A percentile compares a stretch with the other conserved stretches of the same genome.
phyloP scores from a whole-genome alignment of 2,797 vertebrate genomes.

The Orientallactaga sibirica region DNA sequence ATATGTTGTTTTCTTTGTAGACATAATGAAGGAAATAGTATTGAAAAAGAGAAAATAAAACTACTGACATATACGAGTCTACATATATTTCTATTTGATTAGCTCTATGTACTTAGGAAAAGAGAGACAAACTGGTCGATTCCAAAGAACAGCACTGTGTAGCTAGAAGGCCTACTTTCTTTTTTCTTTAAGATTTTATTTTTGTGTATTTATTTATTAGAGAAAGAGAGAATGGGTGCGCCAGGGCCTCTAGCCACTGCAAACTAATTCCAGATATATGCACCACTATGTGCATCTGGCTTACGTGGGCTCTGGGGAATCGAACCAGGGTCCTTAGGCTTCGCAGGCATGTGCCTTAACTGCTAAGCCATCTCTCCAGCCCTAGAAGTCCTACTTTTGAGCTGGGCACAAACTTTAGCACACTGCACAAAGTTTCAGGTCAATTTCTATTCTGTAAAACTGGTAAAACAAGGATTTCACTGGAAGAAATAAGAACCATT shows the following conservation, averaged over 20 bases:
- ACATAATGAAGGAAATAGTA: constrained; percentile 23
- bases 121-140: background rate
- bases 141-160: background rate
- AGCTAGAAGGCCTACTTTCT: background rate
- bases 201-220: too few relatives aligned
- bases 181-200: too few relatives aligned
- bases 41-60: constrained; percentile 42
- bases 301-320: too few relatives aligned
- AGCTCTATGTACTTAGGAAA: background rate
- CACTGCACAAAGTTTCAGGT: background rate
- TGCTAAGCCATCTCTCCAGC: too few relatives aligned
- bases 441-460: constrained; percentile 2
- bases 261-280: too few relatives aligned
- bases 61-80: background rate
- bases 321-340: too few relatives aligned
- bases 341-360: too few relatives aligned
- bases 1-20: background rate
- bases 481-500: constrained; percentile 1
- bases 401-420: background rate
- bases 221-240: too few relatives aligned
- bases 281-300: too few relatives aligned
- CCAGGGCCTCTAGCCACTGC: too few relatives aligned
- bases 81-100: constrained; percentile 29
- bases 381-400: background rate
- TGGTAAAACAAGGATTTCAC: background rate